Base-by-base conservation (phyloP, 2,888 invertebrate species). In the Eupithecia dodoneata region DNA sequence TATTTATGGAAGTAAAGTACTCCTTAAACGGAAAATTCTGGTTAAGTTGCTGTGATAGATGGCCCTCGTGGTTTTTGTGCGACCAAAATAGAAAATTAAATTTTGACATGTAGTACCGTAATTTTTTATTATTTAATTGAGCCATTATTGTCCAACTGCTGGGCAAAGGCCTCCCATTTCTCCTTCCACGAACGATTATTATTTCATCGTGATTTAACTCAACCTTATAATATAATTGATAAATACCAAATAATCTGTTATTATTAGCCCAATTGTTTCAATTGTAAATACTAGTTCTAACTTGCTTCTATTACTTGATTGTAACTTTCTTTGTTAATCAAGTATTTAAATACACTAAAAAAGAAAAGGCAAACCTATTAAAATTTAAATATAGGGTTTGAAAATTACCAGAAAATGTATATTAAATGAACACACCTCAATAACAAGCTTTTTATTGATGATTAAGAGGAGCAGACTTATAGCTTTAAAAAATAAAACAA, bases 1-100 rank as follows among this genome's bases (percentile, higher is more conserved):
- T 93, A 91, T 90, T 92, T 93, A 92, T 93, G 88, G 91, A 90
- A 92, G 90, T 90, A 90, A 91, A 92, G 87, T 88, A 87, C 85
- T 86, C 92, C 91, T 90, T 93, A 91, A 91, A 89, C 85, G 90
- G 90, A 84, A 87, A 88, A 86, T 88, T 86, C 86, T 85, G 88
- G 84, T 87, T 89, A 90, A 85, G 87, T 90, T 85, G 83, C 79
- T 75, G 59, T 80, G 76, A 81, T 76, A 76, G 73, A 76, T 80
- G 76, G 55, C 15, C 65, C 52, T 71, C 52, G 75, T 9, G 10
- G 42, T 67, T 12, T 55, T 59, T 10, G 49, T 10, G 9, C 13
- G 55, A 55, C 55, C n/a, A 55, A 55, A 55, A 55, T 52, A 15
- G 15, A 52, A 15, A 52, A 52, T 3, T 15, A 5, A 52, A 52